Evolutionary conservation across 2,113 vertebrate genomes (phyloP).

Genomic region (Ptychochromis oligacanthus): DNA sequence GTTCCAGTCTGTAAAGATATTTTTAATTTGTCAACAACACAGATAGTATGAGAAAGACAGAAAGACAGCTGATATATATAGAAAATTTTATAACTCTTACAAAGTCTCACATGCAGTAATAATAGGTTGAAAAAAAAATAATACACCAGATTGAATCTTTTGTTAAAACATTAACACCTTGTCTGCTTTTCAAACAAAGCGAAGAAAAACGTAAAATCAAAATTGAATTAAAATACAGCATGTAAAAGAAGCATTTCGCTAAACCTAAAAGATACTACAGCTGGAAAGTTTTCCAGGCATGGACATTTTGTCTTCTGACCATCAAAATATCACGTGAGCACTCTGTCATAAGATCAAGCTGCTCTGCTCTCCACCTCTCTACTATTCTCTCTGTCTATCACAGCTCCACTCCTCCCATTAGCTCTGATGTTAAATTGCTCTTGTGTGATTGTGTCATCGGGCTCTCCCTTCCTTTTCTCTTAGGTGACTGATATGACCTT

Average conservation of each 20-base stretch:
- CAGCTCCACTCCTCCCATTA: conserved; percentile 73
- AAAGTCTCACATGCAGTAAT: too few species aligned
- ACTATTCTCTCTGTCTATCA: conserved; percentile 68
- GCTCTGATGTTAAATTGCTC: conserved; percentile 80
- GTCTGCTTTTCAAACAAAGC: background rate
- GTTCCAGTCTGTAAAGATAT: background rate
- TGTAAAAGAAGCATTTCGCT: background rate
- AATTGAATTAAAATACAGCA: background rate
- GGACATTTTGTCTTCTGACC: conserved; percentile 34
- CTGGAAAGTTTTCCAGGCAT: background rate
- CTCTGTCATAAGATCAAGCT: conserved; percentile 45
- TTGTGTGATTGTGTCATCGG: conserved; percentile 75
- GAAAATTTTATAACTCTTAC: too few species aligned
- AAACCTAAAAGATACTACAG: background rate
- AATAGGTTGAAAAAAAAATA: too few species aligned
- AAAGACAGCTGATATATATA: background rate
- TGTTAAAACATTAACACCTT: background rate
- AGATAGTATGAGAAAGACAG: background rate
- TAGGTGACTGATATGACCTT: conserved; percentile 84
- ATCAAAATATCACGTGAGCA: conserved; percentile 16
- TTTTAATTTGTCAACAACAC: background rate
- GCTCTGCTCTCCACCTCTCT: conserved; percentile 47
- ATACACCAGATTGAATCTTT: too few species aligned
- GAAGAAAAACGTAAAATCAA: background rate
- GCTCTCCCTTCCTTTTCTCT: conserved; percentile 72